phyloP scores from a whole-genome alignment of 2,797 vertebrate genomes.

The Picus viridis region DNA sequence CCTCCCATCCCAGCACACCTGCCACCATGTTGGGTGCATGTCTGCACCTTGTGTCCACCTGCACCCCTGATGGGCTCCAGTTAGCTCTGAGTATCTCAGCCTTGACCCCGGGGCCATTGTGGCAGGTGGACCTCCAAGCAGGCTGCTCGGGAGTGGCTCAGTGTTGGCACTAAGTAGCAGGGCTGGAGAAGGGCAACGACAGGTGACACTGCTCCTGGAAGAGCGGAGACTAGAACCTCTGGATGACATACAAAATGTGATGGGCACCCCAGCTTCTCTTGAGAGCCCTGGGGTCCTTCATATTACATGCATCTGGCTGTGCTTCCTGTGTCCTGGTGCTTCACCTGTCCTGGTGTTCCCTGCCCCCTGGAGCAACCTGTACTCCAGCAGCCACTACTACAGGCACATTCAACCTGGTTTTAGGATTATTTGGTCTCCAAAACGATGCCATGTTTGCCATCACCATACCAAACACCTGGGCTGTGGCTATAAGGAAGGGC shows the following conservation, averaged over 20 bases:
- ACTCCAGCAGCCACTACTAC: not conserved
- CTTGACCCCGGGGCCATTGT: not conserved
- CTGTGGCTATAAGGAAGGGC: not conserved
- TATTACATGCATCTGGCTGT: not conserved
- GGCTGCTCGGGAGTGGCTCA: not conserved
- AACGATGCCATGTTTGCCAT: not conserved
- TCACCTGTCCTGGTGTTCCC: not conserved
- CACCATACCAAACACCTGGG: accelerated
- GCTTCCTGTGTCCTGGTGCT: not conserved
- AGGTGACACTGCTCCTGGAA: not conserved
- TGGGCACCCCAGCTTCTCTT: not conserved
- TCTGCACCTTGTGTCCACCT: not conserved
- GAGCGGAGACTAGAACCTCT: not conserved
- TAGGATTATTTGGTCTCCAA: not conserved
- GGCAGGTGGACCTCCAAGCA: accelerated
- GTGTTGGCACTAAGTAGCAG: not conserved
- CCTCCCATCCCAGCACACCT: not conserved
- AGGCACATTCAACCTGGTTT: not conserved
- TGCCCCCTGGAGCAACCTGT: not conserved
- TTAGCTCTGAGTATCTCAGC: no score
- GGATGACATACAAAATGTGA: not conserved
- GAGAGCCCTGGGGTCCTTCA: not conserved
- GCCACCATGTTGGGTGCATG: accelerated
- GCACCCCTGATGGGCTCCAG: not conserved
- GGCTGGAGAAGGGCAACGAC: not conserved